phyloP scores from a whole-genome alignment of 2,113 vertebrate genomes.

The Oenanthe melanoleuca region DNA sequence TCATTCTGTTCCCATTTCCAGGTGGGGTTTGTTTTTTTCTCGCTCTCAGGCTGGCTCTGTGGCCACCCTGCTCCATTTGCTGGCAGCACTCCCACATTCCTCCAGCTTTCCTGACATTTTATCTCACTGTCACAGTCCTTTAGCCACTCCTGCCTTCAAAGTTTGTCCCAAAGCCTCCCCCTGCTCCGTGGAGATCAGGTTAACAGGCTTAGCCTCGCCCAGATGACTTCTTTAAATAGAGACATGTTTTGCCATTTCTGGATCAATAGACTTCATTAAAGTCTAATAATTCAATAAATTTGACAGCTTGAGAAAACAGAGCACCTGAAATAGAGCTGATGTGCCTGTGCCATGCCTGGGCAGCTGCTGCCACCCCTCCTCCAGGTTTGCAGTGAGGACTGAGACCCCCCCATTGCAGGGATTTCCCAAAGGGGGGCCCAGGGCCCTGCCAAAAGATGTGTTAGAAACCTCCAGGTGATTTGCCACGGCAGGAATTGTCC shows the following conservation, averaged over 20 bases:
- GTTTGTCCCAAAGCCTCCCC: background rate
- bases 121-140: background rate
- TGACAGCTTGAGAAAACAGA: background rate
- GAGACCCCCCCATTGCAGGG: rapidly evolving
- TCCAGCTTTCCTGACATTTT: background rate
- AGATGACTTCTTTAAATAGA: background rate
- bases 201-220: background rate
- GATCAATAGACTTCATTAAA: background rate
- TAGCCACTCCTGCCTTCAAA: slow-evolving; percentile 3
- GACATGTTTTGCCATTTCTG: background rate
- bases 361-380: background rate
- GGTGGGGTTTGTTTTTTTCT: background rate
- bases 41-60: background rate
- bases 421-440: background rate
- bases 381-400: background rate
- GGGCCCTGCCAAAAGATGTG: background rate
- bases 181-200: background rate
- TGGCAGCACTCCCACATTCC: background rate
- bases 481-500: background rate
- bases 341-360: background rate
- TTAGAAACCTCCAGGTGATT: background rate
- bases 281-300: background rate
- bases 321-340: background rate
- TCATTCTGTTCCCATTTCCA: background rate
- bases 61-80: background rate